These are phyloP conservation scores for Stigmatopora argus DNA, from an alignment of 2,113 vertebrate genomes.

Conservation along the genomic window DNA sequence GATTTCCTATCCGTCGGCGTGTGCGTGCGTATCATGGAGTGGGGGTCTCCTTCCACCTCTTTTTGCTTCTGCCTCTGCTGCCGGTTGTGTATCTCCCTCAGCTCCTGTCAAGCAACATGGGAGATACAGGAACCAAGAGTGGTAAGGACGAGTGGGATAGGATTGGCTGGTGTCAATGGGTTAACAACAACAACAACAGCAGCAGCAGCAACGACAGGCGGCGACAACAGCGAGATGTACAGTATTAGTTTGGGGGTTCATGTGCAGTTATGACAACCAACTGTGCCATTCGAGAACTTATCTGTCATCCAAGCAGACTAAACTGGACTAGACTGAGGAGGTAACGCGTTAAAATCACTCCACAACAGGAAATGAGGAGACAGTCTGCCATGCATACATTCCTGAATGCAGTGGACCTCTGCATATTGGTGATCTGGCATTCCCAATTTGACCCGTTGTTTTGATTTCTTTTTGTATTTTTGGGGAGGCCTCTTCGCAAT, in stretches of 20 bases:
- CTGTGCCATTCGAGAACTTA: constrained; percentile 55
- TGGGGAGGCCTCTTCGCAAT: too few species aligned
- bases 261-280: constrained; percentile 57
- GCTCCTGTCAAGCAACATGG: constrained; percentile 76
- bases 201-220: background rate
- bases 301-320: constrained; percentile 28
- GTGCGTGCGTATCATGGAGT: constrained; percentile 42
- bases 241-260: constrained; percentile 43
- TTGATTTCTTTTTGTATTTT: background rate
- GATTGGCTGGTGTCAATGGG: constrained; percentile 41
- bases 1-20: constrained; percentile 50
- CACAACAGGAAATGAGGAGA: constrained; percentile 33
- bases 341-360: constrained; percentile 2
- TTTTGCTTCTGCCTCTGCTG: constrained; percentile 91
- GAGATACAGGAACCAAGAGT: constrained; percentile 44
- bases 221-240: background rate
- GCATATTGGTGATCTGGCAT: background rate
- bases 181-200: constrained; percentile 42
- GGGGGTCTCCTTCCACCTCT: constrained; percentile 60
- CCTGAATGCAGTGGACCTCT: background rate
- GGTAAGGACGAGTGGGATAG: constrained; percentile 50
- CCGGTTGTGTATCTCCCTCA: constrained; percentile 89
- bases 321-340: background rate
- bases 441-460: background rate
- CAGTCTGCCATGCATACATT: constrained; percentile 14